Evolutionary conservation across 2,797 vertebrate genomes (phyloP), one percentile per base, ranked within the genome.

Genomic region (Fundulus diaphanus): DNA sequence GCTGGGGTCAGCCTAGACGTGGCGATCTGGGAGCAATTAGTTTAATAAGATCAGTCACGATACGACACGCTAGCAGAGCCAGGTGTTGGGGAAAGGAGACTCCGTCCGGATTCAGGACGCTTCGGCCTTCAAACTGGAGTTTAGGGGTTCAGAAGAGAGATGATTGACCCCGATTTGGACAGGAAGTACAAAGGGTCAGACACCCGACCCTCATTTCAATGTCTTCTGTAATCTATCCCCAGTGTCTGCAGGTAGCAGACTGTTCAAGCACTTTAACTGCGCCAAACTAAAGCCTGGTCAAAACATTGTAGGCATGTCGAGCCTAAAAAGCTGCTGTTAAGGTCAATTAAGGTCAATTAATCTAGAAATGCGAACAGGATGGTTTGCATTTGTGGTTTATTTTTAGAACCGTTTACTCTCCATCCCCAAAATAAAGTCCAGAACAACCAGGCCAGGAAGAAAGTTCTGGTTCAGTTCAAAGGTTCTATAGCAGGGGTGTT

Each of bases 11-110:
- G 8, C 7, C 12, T 80, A 74, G 87, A 88, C 86, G 85, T 86
- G 89, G 86, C 91, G 91, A 92, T 92, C 88, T 90, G 82, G 78
- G 80, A 87, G 86, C 90, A 91, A 91, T 93, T 94, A 92, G 74
- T 51, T 37, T 91, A 89, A 92, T 92, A 70, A 44, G 83, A 92
- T 93, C 92, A 92, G 79, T 85, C 11, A 71, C 16, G 89, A 92
- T 87, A 85, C 77, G 88, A 92, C 89, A 91, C 89, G 84, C 91
- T 69, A 88, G 86, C 83, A 6, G 82, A 79, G 79, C 91, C 88
- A 91, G 87, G 91, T 91, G 91, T 89, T 77, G 78, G 79, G 78
- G 54, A 13, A 24, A 49, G 68, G 66, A 51, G 70, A 75, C 57
- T 49, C 48, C 2, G 78, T 79, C n/a, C 72, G 57, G 71, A 66